Percentiles rank a stretch among this genome's conserved stretches.
Evolutionary conservation across 2,113 vertebrate genomes (phyloP).

Genomic region (Dipodomys stephensi): DNA sequence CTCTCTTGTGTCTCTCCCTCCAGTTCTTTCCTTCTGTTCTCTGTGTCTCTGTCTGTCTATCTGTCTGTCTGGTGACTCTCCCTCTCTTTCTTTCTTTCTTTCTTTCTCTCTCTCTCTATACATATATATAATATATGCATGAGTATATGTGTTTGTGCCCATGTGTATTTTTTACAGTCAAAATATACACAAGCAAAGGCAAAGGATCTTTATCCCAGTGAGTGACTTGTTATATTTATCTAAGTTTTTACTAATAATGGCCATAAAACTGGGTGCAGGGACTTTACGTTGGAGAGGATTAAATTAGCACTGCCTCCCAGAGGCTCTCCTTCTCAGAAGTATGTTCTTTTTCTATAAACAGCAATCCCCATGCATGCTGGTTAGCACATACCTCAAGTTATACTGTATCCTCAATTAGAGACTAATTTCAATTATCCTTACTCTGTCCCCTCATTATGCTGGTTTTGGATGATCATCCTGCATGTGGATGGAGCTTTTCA

Average conservation of each 20-base stretch:
- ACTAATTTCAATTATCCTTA: constrained; percentile 37
- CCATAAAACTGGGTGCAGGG: constrained; percentile 57
- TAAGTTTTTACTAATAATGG: constrained; percentile 25
- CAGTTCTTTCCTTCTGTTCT: too few species aligned
- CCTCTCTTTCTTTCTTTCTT: too few species aligned
- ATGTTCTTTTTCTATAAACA: constrained; percentile 49
- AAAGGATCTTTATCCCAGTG: neutral
- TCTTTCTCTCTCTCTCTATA: too few species aligned
- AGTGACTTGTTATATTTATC: constrained; percentile 66
- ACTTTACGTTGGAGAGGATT: constrained; percentile 29
- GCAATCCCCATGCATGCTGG: neutral
- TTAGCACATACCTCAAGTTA: neutral
- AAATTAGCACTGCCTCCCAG: constrained; percentile 48
- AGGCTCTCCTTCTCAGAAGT: constrained; percentile 55
- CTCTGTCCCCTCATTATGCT: constrained; percentile 19
- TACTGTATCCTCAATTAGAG: constrained; percentile 57
- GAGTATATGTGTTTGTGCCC: neutral
- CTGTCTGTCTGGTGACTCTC: too few species aligned
- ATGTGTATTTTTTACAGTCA: constrained; percentile 1
- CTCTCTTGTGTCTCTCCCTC: too few species aligned
- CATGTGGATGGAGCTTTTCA: constrained; percentile 12
- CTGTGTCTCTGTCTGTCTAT: too few species aligned
- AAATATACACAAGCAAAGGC: neutral
- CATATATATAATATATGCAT: neutral
- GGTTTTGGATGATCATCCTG: constrained; percentile 35